Evolutionary conservation across 2,888 invertebrate species (phyloP), one percentile per base, ranked within the genome.

Genomic region (Zygaena filipendulae): DNA sequence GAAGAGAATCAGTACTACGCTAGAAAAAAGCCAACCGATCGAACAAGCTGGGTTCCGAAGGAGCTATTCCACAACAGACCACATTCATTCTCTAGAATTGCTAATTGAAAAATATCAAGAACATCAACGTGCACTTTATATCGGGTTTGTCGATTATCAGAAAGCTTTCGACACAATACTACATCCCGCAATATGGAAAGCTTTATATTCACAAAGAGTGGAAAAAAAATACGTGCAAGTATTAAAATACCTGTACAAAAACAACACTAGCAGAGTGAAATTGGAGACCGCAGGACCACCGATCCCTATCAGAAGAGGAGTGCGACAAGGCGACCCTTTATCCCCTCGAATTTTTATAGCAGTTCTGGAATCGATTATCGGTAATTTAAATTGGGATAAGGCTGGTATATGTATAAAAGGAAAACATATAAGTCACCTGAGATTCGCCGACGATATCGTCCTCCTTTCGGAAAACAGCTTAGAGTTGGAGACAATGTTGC

Each of bases 361-460:
- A n/a, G 30, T 39, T 7, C 20, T 38, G 13, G 23, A 38, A 19
- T 9, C 33, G 12, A 13, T 29, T 16, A 34, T 39, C 30, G 10
- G 25, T 20, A 11, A 30, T 13, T 13, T 35, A 10, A 13, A 23
- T 12, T 42, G 34, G 38, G 27, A 26, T 1, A 30, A 32, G 7
- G 9, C 16, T 18, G 39, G 42, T 7, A 28, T 40, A 9, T 23
- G 21, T 10, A 33, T 40, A 5, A 30, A 38, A 14, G 35, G 36
- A 2, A 23, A 32, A 9, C 27, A 18, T 13, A 11, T 35, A 19
- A 31, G 23, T 10, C 26, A 40, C 11, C 20, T 36, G 3, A 30
- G 35, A 10, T 40, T 38, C 19, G 35, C 37, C 8, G 37, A 40
- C 21, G 37, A 38, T 14, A 29, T 38, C 3, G 22, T 33, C 6